Evolutionary conservation across 2,113 vertebrate species (phyloP), one percentile per base, ranked within the genome.

Genomic region (Sardina pilchardus): DNA sequence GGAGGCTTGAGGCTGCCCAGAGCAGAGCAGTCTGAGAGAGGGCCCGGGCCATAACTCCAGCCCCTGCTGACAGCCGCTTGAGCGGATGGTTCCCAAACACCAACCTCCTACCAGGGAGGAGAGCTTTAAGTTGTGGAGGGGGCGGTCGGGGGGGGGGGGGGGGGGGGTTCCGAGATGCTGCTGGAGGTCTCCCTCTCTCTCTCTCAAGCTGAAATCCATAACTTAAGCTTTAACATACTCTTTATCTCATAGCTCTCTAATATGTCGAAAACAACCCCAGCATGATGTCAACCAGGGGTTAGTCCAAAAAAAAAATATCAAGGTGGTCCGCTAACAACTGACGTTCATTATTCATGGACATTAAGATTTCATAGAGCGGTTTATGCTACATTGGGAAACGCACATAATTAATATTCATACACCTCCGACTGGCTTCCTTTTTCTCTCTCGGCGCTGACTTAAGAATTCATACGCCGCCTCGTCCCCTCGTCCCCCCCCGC

Each of bases 231-330:
- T n/a, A 63, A 63, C 21, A 24, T 63, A 24, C 59, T 24, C 21
- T 24, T 59, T 59, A 59, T 21, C 53, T 59, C 53, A 78, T 34
- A 36, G 71, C 71, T 78, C 71, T 78, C 26, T 78, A 12, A 75
- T 34, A 78, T 78, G 30, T 36, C 39, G 2, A 78, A 78, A 78
- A 78, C 36, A 78, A 75, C 9, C 10, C 26, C 30, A 78, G 30
- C 71, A 78, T 26, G 26, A 26, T 78, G 71, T 34, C 30, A 78
- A 34, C 71, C 30, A 78, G 26, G 16, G 71, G 30, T 34, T 78
- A 78, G 71, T 36, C 71, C 71, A 78, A 78, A 78, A 78, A 78
- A 78, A 78, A 78, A 78, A 78, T 78, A 78, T 78, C 71, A 78
- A 78, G 71, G 34, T 78, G 34, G 30, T 36, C 34, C 16, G 12